Conservation (phyloP, 2,888 invertebrate genomes). For the Galeopsomyia nigrocyanea region DNA sequence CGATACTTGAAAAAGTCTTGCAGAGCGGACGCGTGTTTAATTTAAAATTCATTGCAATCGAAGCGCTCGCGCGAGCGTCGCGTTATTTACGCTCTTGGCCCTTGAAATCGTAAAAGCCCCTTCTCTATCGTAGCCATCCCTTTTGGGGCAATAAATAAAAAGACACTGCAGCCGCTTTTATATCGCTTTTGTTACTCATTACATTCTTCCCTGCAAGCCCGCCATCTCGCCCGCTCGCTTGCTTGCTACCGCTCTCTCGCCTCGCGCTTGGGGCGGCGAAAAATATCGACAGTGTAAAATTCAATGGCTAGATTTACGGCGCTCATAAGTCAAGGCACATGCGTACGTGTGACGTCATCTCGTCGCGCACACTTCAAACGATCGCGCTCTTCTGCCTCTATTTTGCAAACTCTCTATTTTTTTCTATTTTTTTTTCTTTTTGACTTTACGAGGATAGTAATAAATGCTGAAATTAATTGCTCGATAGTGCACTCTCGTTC, state of each 20-base stretch:
- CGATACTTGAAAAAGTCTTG: too few relatives aligned
- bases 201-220: slow-evolving; percentile 39
- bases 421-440: slow-evolving; percentile 38
- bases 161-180: slow-evolving; percentile 25
- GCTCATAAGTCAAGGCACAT: slow-evolving; percentile 57
- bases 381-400: neutral
- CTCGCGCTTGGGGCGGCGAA: slow-evolving; percentile 33
- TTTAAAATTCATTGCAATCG: too few relatives aligned
- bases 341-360: slow-evolving; percentile 51
- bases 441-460: slow-evolving; percentile 43
- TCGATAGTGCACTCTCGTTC: slow-evolving; percentile 26
- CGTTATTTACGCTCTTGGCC: slow-evolving; percentile 11
- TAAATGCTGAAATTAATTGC: slow-evolving; percentile 59
- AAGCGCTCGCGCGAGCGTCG: neutral
- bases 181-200: slow-evolving; percentile 48
- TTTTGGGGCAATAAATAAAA: slow-evolving; percentile 37
- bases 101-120: slow-evolving; percentile 28
- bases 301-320: slow-evolving; percentile 63
- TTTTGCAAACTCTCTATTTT: slow-evolving; percentile 23
- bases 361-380: slow-evolving; percentile 41
- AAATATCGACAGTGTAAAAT: slow-evolving; percentile 61
- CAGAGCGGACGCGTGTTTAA: too few relatives aligned
- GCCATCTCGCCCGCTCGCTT: slow-evolving; percentile 15
- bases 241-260: slow-evolving; percentile 6
- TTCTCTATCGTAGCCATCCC: neutral